Base-by-base conservation (phyloP, 2,797 vertebrate genomes). In the Emys orbicularis region DNA sequence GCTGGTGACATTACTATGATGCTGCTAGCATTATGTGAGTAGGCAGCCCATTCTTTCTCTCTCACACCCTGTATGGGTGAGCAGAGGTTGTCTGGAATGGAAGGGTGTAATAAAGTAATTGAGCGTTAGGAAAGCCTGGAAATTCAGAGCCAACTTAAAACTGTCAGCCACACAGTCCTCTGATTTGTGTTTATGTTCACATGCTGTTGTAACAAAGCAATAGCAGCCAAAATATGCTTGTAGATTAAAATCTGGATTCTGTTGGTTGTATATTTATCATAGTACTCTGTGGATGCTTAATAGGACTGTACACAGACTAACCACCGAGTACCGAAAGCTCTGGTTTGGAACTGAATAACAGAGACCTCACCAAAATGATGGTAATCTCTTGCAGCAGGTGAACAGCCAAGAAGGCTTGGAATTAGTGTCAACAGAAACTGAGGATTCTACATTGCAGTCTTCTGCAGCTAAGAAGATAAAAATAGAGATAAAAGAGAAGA, bases 401-500 rank as follows among this genome's bases (percentile, higher is more conserved):
- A 97, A 96, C 92, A 93, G 61, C 94, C 95, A 95, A 50, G 97
- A 98, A 72, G 37, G 83, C 92, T 88, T 91, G 31, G 98, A 98
- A 72, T 94, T 97, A 54, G 94, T 97, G 84, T 84, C 90, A 77
- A 61, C 16, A 72, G 99, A 99, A 27, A 98, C 98, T 8, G 99
- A 99, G 90, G 99, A 99, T 2, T 95, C 98, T 1, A 97, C 91
- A 16, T 97, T 98, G 86, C 97, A 99, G 91, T 1, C 97, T 6
- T 85, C 97, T 4, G 95, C 97, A 7, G 97, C 98, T 61, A 99
- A 99, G 97, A 99, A 99, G 95, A 96, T 98, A 76, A 99, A 99
- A 97, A 97, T 99, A 91, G 99, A 99, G 90, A 98, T 98, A 85
- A 99, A 99, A 96, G 99, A 99, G 97, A 99, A 99, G 91, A 99